phyloP scores from a whole-genome alignment of 2,113 vertebrate species.

The Nyctibius bracteatus region DNA sequence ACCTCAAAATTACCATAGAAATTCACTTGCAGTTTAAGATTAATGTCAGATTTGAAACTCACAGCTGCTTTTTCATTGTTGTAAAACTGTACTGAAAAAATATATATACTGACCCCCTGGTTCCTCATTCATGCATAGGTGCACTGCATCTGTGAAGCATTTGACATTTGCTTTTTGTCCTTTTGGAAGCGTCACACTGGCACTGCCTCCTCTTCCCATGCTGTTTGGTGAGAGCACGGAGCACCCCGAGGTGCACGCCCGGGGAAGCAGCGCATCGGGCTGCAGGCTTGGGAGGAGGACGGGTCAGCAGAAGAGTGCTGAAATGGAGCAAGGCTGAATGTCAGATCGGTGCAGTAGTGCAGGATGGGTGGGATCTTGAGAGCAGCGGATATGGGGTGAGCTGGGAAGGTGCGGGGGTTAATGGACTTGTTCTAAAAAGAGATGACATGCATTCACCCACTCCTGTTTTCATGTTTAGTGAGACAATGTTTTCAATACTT shows the following conservation, averaged over 20 bases:
- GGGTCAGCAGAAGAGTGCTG: background rate
- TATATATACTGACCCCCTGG: background rate
- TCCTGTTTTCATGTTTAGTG: background rate
- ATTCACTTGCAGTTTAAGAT: background rate
- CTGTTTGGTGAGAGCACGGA: background rate
- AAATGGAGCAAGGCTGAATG: background rate
- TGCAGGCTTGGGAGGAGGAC: background rate
- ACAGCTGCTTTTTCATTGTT: background rate
- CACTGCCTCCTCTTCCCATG: background rate
- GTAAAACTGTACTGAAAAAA: background rate
- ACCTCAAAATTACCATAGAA: background rate
- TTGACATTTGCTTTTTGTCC: background rate
- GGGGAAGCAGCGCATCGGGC: accelerated
- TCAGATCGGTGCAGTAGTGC: background rate
- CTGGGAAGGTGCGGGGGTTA: background rate
- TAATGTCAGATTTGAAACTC: background rate
- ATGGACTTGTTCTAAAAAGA: background rate
- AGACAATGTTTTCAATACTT: background rate
- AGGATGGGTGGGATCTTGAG: background rate
- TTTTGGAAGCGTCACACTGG: background rate
- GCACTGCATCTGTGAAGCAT: background rate
- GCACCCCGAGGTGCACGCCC: accelerated
- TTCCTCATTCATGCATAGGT: background rate
- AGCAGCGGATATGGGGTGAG: background rate
- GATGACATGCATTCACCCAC: background rate